A percentile compares a stretch with the other conserved stretches of the same genome.
Evolutionary conservation across 1,140 invertebrate species (phyloP).

Genomic region (Oedothorax gibbosus): DNA sequence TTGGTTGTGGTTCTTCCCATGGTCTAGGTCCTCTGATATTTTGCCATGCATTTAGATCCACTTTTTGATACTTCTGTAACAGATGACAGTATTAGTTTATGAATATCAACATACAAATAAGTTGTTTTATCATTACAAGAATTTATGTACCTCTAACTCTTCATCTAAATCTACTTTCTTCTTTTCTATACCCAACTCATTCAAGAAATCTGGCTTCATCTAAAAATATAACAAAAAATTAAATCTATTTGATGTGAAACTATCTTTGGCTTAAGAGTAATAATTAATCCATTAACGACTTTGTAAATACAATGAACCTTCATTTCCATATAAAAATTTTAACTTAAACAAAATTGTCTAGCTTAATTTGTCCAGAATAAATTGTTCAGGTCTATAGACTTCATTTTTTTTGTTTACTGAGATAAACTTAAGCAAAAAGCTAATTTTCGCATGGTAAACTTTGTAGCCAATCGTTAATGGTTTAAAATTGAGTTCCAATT

Average conservation of each 20-base stretch:
- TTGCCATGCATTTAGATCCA: slow-evolving; percentile 84
- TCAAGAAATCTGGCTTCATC: slow-evolving; percentile 37
- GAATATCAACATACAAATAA: not conserved
- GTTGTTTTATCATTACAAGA: not conserved
- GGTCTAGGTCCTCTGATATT: slow-evolving; percentile 82
- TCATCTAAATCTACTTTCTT: slow-evolving; percentile 46
- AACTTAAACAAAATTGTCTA: no score
- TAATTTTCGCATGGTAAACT: no score
- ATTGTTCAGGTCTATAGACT: no score
- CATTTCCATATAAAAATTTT: not conserved
- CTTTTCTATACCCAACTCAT: slow-evolving; percentile 37
- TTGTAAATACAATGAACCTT: not conserved
- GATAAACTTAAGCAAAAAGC: no score
- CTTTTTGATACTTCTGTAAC: slow-evolving; percentile 63
- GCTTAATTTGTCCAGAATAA: no score
- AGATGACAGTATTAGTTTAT: not conserved
- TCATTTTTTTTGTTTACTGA: no score
- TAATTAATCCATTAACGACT: not conserved
- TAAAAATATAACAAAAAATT: no score
- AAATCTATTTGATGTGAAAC: not conserved
- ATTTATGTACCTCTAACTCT: slow-evolving; percentile 50
- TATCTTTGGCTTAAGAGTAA: not conserved
- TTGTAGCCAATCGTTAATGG: no score
- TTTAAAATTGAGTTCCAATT: no score
- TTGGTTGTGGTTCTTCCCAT: slow-evolving; percentile 76